Conservation (phyloP, 2,797 vertebrate species). For the Chanos chanos region DNA sequence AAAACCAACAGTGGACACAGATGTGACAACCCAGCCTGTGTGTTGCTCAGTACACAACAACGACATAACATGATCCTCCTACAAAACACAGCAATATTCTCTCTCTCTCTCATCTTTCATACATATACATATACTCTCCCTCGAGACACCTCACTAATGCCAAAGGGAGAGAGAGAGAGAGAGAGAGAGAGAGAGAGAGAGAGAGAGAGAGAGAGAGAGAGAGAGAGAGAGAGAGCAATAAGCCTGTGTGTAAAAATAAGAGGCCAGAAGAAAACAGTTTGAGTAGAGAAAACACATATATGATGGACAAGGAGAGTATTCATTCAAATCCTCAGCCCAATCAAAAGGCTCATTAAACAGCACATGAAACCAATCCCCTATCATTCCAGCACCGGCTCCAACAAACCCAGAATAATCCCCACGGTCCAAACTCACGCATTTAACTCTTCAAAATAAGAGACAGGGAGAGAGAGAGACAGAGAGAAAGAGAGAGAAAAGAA, state of each 20-base stretch:
- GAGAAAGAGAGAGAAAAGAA: too few species aligned
- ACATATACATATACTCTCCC: neutral
- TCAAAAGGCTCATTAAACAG: slow-evolving; percentile 65
- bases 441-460: slow-evolving; percentile 13
- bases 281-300: slow-evolving; percentile 44
- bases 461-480: too few species aligned
- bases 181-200: neutral
- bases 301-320: slow-evolving; percentile 62
- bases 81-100: neutral
- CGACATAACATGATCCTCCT: too few species aligned
- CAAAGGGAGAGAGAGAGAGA: neutral
- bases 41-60: too few species aligned
- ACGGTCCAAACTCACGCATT: slow-evolving; percentile 19
- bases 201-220: slow-evolving; percentile 7
- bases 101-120: neutral
- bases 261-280: slow-evolving; percentile 32
- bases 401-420: too few species aligned
- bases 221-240: slow-evolving; percentile 16
- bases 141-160: neutral
- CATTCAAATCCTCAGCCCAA: slow-evolving; percentile 50
- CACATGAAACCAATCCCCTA: slow-evolving; percentile 44
- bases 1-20: too few species aligned
- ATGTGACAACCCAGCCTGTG: too few species aligned
- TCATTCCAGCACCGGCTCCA: slow-evolving; percentile 13
- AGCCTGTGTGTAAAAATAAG: slow-evolving; percentile 17